Evolutionary conservation across 2,113 vertebrate genomes (phyloP).

Genomic region (Patagioenas fasciata): DNA sequence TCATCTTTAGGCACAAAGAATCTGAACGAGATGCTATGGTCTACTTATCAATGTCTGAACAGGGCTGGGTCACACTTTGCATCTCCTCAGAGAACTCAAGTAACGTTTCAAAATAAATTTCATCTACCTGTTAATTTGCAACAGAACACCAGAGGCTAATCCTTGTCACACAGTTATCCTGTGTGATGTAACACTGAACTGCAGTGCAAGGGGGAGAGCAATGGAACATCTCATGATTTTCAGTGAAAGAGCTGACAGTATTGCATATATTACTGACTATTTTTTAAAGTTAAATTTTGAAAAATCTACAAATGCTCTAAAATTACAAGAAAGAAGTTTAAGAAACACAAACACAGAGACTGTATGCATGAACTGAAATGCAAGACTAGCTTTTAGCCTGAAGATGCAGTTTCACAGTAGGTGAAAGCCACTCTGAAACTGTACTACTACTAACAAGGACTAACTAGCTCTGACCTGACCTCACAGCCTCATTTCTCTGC

Average conservation of each 20-base stretch:
- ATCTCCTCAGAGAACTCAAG: background rate
- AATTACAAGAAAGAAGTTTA: background rate
- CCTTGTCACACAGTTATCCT: background rate
- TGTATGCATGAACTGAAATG: background rate
- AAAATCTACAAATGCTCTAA: background rate
- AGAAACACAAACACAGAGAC: background rate
- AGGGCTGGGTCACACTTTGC: background rate
- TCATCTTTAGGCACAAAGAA: background rate
- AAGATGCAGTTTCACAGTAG: background rate
- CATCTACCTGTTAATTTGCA: background rate
- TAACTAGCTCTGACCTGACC: background rate
- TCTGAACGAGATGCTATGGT: background rate
- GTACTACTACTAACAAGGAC: background rate
- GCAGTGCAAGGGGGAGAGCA: background rate
- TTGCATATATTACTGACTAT: background rate
- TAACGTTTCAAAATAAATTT: background rate
- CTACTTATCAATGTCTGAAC: background rate
- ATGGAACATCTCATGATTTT: background rate
- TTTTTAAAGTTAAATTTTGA: background rate
- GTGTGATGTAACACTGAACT: background rate
- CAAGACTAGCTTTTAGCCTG: background rate
- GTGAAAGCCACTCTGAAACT: background rate
- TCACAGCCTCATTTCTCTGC: background rate
- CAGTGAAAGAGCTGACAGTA: background rate
- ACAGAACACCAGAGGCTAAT: background rate